Percentiles rank a stretch among this genome's conserved stretches.
phyloP scores from a whole-genome alignment of 1,140 invertebrate genomes.

The Papilio aristodemus region DNA sequence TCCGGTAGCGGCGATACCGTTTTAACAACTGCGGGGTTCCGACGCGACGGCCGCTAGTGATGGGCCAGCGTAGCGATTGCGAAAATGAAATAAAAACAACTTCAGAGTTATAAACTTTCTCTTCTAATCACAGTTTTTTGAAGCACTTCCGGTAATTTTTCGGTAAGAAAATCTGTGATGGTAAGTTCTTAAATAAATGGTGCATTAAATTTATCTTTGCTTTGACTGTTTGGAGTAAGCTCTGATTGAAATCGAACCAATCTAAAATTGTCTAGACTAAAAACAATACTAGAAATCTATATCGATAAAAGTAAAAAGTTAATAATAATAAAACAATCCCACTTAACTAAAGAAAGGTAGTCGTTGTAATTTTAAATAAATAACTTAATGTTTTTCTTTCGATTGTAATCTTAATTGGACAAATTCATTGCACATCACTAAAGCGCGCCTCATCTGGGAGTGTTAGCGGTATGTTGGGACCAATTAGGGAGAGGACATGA shows the following conservation, averaged over 20 bases:
- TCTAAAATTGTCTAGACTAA: no score
- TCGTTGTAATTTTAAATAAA: no score
- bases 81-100: neutral
- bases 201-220: no score
- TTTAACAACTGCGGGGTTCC: conserved; percentile 15
- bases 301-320: no score
- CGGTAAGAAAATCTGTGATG: neutral
- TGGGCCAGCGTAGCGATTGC: neutral
- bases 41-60: neutral
- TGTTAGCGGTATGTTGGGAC: conserved; percentile 31
- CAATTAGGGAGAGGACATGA: conserved; percentile 33
- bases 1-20: conserved; percentile 23
- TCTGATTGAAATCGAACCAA: no score
- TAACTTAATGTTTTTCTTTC: neutral
- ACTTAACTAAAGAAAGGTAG: no score
- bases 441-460: neutral
- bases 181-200: no score
- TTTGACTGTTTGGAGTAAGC: no score
- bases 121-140: conserved; percentile 19
- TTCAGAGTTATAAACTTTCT: conserved; percentile 11
- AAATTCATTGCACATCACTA: conserved; percentile 9
- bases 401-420: neutral
- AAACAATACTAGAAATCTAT: no score
- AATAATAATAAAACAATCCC: no score
- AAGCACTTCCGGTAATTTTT: conserved; percentile 2